Evolutionary conservation across 2,113 vertebrate genomes (phyloP).

Genomic region (Malurus cyaneus): DNA sequence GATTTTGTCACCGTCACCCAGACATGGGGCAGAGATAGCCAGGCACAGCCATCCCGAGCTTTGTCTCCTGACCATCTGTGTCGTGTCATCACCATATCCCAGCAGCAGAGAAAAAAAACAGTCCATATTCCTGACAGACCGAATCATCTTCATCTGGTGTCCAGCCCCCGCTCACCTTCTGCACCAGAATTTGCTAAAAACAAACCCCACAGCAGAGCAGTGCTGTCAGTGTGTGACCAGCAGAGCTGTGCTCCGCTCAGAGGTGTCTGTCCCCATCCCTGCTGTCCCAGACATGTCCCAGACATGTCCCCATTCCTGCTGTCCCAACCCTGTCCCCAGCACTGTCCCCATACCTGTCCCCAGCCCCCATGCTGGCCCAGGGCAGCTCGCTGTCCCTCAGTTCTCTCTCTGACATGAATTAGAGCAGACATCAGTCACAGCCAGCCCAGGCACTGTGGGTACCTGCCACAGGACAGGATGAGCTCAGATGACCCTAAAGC

Average conservation of each 20-base stretch:
- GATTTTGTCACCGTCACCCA: not conserved
- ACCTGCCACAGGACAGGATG: conserved; percentile 21
- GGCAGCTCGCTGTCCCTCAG: not conserved
- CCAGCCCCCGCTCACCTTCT: not conserved
- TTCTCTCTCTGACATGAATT: not conserved
- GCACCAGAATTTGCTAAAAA: not conserved
- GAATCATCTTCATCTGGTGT: not conserved
- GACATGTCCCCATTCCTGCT: too few relatives aligned
- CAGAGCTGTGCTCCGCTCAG: not conserved
- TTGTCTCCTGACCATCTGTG: not conserved
- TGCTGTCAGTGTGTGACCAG: fast-evolving
- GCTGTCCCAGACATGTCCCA: not conserved
- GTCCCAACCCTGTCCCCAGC: not conserved
- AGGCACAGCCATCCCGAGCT: not conserved
- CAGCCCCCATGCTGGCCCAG: not conserved
- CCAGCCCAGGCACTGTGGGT: not conserved
- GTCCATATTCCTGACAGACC: not conserved
- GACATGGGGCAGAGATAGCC: not conserved
- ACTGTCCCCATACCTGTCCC: not conserved
- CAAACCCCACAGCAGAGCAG: not conserved
- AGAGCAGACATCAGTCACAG: not conserved
- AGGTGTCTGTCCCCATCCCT: not conserved
- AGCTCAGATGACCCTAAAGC: not conserved
- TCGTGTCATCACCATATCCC: not conserved
- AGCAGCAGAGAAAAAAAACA: not conserved